Evolutionary conservation across 2,113 vertebrate species (phyloP).

Genomic region (Cepphus grylle): DNA sequence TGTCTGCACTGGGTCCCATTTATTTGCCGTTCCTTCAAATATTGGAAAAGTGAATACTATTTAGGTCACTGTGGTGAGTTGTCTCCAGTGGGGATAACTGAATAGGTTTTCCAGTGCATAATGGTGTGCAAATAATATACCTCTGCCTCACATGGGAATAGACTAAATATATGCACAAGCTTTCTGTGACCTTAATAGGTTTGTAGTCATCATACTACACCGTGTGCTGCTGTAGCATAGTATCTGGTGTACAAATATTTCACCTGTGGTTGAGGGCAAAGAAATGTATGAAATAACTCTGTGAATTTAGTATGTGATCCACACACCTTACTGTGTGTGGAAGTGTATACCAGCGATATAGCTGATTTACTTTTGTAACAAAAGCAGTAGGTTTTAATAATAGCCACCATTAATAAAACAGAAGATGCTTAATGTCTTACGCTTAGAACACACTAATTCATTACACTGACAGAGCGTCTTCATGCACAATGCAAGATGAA

Average conservation of each 20-base stretch:
- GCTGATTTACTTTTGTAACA: neutral
- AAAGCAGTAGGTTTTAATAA: neutral
- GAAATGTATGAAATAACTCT: neutral
- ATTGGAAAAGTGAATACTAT: constrained; percentile 29
- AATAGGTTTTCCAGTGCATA: constrained; percentile 45
- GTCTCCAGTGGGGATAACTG: constrained; percentile 23
- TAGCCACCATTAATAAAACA: neutral
- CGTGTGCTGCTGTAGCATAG: neutral
- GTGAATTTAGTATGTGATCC: neutral
- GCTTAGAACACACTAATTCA: neutral
- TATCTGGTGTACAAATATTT: neutral
- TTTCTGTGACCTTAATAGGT: constrained; percentile 50
- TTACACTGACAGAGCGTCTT: neutral
- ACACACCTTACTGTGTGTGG: neutral
- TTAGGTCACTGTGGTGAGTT: constrained; percentile 49
- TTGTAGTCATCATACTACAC: constrained; percentile 18
- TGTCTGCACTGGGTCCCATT: constrained; percentile 1
- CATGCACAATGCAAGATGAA: neutral
- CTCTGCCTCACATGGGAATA: constrained; percentile 8
- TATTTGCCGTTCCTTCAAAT: constrained; percentile 36
- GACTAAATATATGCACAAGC: constrained; percentile 31
- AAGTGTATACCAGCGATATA: neutral
- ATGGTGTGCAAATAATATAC: constrained; percentile 63
- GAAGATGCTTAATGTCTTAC: neutral
- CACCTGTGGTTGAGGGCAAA: neutral